A percentile compares a stretch with the other conserved stretches of the same genome.
Conservation (phyloP, 2,113 vertebrate genomes). For the Hyaena hyaena region DNA sequence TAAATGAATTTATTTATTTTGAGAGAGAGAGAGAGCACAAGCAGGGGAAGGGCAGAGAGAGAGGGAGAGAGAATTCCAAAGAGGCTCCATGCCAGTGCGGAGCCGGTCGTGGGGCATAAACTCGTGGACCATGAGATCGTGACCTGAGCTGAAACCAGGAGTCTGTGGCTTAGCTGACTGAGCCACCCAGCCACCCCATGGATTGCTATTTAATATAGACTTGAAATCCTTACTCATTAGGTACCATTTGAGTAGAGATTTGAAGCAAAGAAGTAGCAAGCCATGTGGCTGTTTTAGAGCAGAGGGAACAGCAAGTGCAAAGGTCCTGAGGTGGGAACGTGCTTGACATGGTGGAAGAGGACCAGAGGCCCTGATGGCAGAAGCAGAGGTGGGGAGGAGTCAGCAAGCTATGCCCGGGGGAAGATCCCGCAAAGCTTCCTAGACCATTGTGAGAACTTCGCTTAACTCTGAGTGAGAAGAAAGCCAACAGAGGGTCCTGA, state of each 20-base stretch:
- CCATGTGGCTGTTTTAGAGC: not conserved
- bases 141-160: too few relatives aligned
- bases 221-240: not conserved
- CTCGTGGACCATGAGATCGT: too few relatives aligned
- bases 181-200: too few relatives aligned
- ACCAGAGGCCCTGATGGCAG: not conserved
- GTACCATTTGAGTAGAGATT: not conserved
- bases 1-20: too few relatives aligned
- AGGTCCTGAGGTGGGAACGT: not conserved
- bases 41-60: too few relatives aligned
- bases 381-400: not conserved
- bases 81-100: too few relatives aligned
- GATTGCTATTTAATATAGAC: not conserved
- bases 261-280: not conserved
- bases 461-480: not conserved
- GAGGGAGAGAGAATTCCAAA: too few relatives aligned
- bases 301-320: not conserved
- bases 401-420: not conserved
- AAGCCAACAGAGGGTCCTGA: not conserved
- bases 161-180: too few relatives aligned
- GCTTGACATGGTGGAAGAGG: not conserved
- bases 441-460: not conserved
- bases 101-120: too few relatives aligned
- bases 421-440: not conserved
- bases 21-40: too few relatives aligned